A percentile compares a stretch with the other conserved stretches of the same genome.
Evolutionary conservation across 2,888 invertebrate genomes (phyloP).

Genomic region (Cyclophora punctaria): DNA sequence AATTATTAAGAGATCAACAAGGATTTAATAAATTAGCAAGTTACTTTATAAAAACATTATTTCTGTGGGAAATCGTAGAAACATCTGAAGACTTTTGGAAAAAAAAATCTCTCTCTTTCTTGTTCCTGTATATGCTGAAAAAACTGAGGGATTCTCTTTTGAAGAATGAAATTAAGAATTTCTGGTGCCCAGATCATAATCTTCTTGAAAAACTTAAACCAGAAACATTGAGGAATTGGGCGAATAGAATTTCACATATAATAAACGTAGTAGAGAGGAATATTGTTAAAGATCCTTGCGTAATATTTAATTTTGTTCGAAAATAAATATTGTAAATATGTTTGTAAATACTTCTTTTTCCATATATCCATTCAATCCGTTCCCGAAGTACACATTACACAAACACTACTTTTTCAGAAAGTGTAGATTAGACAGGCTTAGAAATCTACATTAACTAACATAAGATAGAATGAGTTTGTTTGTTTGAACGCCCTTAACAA

Average conservation of each 20-base stretch:
- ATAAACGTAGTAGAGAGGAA: slow-evolving; percentile 35
- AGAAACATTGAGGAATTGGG: slow-evolving; percentile 42
- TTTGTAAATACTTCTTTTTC: too few species aligned
- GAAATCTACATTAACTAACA: too few species aligned
- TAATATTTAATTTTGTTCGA: background rate
- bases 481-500: too few species aligned
- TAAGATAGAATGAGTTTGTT: too few species aligned
- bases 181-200: slow-evolving; percentile 47
- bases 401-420: too few species aligned
- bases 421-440: too few species aligned
- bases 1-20: slow-evolving; percentile 44
- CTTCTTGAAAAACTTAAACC: slow-evolving; percentile 38
- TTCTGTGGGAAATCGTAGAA: slow-evolving; percentile 41
- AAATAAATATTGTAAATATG: background rate
- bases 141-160: slow-evolving; percentile 35
- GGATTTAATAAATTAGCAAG: slow-evolving; percentile 47
- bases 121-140: slow-evolving; percentile 42
- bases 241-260: slow-evolving; percentile 34
- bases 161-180: slow-evolving; percentile 33
- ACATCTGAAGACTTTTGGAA: slow-evolving; percentile 36
- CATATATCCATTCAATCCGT: too few species aligned
- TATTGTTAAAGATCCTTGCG: background rate
- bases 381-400: too few species aligned
- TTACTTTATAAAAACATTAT: slow-evolving; percentile 50
- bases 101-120: slow-evolving; percentile 32